Conservation (phyloP, 2,797 vertebrate genomes). For the Schizopygopsis pylzovi region DNA sequence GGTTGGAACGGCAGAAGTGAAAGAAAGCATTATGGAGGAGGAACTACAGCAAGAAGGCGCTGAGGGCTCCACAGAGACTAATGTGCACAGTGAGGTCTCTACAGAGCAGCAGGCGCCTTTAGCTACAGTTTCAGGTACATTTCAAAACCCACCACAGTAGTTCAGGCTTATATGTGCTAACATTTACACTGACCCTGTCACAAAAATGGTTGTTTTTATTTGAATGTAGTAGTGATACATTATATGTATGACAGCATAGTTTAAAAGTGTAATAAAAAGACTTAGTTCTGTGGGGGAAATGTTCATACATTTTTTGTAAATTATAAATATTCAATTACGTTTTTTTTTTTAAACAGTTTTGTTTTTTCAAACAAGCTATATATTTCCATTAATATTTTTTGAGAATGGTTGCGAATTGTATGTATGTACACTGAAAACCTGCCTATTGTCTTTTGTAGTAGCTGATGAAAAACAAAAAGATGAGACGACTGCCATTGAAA, state of each 20-base stretch:
- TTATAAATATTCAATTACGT: background rate
- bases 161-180: constrained; percentile 5
- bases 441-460: constrained; percentile 62
- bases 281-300: background rate
- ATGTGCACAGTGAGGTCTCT: constrained; percentile 46
- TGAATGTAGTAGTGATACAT: background rate
- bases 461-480: constrained; percentile 65
- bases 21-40: constrained; percentile 63
- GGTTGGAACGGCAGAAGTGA: constrained; percentile 60
- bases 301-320: too few species aligned
- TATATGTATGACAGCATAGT: background rate
- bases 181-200: background rate
- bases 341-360: background rate
- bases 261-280: background rate
- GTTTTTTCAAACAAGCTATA: background rate
- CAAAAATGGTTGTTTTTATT: background rate
- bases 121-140: constrained; percentile 70
- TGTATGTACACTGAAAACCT: background rate
- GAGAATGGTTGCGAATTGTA: background rate
- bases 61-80: constrained; percentile 55
- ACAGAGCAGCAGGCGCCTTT: constrained; percentile 54
- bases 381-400: background rate
- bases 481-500: constrained; percentile 63
- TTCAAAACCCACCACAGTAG: constrained; percentile 32
- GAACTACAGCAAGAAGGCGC: constrained; percentile 54